A percentile compares a stretch with the other conserved stretches of the same genome.
Evolutionary conservation across 2,113 vertebrate genomes (phyloP).

Genomic region (Alligator mississippiensis): DNA sequence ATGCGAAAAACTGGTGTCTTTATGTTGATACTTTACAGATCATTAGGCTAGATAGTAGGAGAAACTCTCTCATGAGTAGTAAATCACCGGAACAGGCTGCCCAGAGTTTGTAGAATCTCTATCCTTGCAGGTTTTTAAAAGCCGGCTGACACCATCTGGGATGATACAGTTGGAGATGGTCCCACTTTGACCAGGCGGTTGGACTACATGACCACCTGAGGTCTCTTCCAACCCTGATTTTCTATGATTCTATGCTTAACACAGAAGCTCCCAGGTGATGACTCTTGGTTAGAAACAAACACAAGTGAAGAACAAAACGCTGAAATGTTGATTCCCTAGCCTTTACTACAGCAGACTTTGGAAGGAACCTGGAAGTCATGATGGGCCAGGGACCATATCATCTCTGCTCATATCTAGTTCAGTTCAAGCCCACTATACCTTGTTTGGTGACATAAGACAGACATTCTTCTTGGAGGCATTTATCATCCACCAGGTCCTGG

Average conservation of each 20-base stretch:
- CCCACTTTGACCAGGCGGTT: too few relatives aligned
- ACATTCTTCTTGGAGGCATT: slow-evolving; percentile 94
- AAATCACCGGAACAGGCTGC: too few relatives aligned
- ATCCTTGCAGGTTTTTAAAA: too few relatives aligned
- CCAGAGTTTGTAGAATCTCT: too few relatives aligned
- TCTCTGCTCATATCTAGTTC: background rate
- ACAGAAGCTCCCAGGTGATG: background rate
- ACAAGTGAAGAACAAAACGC: background rate
- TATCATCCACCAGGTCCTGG: slow-evolving; percentile 95
- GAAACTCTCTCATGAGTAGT: too few relatives aligned
- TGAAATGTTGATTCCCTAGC: background rate
- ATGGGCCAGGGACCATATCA: too few relatives aligned
- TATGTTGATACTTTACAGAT: background rate
- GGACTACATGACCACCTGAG: too few relatives aligned
- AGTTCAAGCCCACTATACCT: slow-evolving; percentile 76
- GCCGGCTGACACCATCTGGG: too few relatives aligned
- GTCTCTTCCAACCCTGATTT: too few relatives aligned
- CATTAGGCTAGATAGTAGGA: background rate
- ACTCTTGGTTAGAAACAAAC: background rate
- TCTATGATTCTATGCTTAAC: background rate
- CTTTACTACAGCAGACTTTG: background rate
- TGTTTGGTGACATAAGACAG: slow-evolving; percentile 91
- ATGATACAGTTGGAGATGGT: too few relatives aligned
- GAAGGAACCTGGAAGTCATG: background rate
- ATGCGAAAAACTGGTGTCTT: background rate